phyloP scores from a whole-genome alignment of 2,888 invertebrate genomes.

The Dicyrtoma fusca region DNA sequence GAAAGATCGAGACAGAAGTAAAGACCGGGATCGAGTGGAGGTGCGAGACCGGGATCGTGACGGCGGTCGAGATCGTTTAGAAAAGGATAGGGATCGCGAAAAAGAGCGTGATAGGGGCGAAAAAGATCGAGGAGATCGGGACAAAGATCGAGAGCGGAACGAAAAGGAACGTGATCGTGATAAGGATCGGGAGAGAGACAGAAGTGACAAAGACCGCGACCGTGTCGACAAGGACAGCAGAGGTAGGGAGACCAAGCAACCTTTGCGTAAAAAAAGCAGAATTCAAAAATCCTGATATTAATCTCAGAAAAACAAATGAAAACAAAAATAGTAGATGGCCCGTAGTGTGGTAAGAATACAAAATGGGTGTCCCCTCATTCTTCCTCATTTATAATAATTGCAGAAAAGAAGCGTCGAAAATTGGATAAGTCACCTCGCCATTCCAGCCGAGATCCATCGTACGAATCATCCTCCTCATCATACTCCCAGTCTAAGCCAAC shows the following conservation, averaged over 20 bases:
- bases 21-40: constrained; percentile 19
- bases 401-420: constrained; percentile 36
- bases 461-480: constrained; percentile 24
- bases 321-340: too few relatives aligned
- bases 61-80: constrained; percentile 12
- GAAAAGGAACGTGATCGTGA: constrained; percentile 28
- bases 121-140: constrained; percentile 14
- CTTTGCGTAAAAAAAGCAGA: constrained; percentile 15
- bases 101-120: constrained; percentile 11
- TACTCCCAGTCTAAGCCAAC: constrained; percentile 30
- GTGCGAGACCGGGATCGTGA: constrained; percentile 15
- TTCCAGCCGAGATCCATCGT: constrained; percentile 32
- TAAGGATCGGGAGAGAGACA: constrained; percentile 20
- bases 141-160: not conserved
- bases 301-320: not conserved
- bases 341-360: too few relatives aligned
- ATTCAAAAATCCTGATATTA: constrained; percentile 6
- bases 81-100: constrained; percentile 28
- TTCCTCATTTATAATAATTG: constrained; percentile 24
- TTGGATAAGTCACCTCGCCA: constrained; percentile 38
- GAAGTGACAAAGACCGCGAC: constrained; percentile 24
- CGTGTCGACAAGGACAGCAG: constrained; percentile 25
- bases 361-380: too few relatives aligned
- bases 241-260: constrained; percentile 29
- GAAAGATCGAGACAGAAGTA: constrained; percentile 21